These are phyloP conservation scores for Rapana venosa DNA, from an alignment of 2,888 invertebrate species.

Conservation along the genomic window DNA sequence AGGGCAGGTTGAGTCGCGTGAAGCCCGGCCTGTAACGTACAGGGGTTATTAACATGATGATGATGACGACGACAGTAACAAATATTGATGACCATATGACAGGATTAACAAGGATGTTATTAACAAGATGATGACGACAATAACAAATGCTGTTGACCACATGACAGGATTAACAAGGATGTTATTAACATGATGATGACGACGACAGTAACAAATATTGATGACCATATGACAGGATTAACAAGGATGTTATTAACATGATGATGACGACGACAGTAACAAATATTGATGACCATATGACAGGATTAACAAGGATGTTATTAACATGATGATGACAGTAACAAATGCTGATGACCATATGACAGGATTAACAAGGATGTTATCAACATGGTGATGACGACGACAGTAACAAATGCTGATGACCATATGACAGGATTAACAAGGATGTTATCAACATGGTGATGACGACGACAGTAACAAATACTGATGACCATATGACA, in stretches of 20 bases:
- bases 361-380: neutral
- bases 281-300: neutral
- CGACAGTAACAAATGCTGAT: too few relatives aligned
- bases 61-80: too few relatives aligned
- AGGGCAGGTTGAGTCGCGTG: constrained; percentile 90
- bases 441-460: neutral
- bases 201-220: too few relatives aligned
- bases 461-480: neutral
- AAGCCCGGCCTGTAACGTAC: constrained; percentile 85
- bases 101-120: neutral
- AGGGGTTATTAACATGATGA: neutral
- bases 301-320: neutral
- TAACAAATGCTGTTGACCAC: too few relatives aligned
- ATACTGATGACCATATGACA: neutral
- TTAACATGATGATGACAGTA: neutral
- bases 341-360: neutral
- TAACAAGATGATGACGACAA: neutral
- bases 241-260: neutral
- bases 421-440: neutral
- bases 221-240: neutral
- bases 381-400: neutral
- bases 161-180: neutral
- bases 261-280: neutral
- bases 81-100: neutral
- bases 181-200: neutral